A percentile compares a stretch with the other conserved stretches of the same genome.
phyloP scores from a whole-genome alignment of 2,113 vertebrate genomes.

The Tragelaphus strepsiceros region DNA sequence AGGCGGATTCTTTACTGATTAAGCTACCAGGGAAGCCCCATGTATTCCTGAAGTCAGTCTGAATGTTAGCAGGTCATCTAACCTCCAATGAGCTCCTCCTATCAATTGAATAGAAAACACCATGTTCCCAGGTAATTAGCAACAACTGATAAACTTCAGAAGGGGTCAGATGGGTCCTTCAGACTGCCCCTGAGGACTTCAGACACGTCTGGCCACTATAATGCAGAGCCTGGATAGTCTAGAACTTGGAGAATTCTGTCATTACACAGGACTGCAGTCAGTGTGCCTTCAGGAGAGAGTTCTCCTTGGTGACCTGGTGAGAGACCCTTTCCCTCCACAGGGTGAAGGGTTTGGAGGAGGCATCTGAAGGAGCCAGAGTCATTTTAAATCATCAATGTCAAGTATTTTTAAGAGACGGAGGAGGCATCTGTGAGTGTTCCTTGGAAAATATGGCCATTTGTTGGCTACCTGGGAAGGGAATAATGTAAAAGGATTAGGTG shows the following conservation, averaged over 20 bases:
- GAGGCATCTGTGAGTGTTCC: neutral
- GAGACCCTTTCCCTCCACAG: neutral
- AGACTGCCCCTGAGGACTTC: neutral
- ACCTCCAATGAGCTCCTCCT: neutral
- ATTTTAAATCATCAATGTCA: neutral
- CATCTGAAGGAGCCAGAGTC: neutral
- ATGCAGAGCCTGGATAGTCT: neutral
- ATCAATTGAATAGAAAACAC: neutral
- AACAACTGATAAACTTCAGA: slow-evolving; percentile 22
- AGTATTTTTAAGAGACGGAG: neutral
- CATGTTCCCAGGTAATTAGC: neutral
- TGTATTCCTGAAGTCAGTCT: neutral
- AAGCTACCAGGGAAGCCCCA: neutral
- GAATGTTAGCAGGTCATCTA: neutral
- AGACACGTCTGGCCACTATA: neutral
- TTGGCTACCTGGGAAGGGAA: neutral
- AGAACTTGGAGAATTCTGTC: neutral
- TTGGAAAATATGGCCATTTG: slow-evolving; percentile 25
- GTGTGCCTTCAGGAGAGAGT: neutral
- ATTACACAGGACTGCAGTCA: neutral
- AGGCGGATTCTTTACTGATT: neutral
- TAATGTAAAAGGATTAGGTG: slow-evolving; percentile 31
- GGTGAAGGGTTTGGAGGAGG: neutral
- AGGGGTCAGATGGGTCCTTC: neutral
- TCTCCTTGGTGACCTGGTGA: neutral